These are phyloP conservation scores for Bombycilla garrulus DNA, from an alignment of 2,113 vertebrate species.

Conservation along the genomic window DNA sequence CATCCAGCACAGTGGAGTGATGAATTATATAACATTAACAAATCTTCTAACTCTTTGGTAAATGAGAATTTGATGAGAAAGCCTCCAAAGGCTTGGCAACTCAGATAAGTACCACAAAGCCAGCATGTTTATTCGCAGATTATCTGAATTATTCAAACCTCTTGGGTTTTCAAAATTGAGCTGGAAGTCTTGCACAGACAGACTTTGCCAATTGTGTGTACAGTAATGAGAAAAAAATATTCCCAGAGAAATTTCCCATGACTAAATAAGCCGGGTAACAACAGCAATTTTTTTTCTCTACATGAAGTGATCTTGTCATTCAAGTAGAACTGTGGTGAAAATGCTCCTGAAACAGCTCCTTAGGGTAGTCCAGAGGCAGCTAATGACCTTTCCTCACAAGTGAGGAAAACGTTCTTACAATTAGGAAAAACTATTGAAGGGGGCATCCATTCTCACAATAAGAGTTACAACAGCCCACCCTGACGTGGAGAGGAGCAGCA, in stretches of 20 bases:
- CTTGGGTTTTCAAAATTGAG: constrained; percentile 31
- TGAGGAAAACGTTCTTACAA: neutral
- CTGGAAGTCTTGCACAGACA: constrained; percentile 21
- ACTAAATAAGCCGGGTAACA: constrained; percentile 22
- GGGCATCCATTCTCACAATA: neutral
- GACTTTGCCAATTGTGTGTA: neutral
- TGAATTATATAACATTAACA: constrained; percentile 46
- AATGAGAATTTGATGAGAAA: constrained; percentile 46
- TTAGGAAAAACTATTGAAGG: neutral
- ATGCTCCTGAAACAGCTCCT: neutral
- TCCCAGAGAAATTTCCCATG: constrained; percentile 5
- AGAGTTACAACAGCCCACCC: neutral
- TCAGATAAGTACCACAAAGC: constrained; percentile 24
- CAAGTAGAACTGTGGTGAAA: neutral
- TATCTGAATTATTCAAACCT: constrained; percentile 56
- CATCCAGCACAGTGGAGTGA: neutral
- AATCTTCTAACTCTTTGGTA: constrained; percentile 29
- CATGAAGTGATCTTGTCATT: constrained; percentile 4
- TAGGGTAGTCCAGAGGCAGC: neutral
- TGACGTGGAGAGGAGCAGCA: neutral
- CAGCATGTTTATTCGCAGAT: constrained; percentile 32
- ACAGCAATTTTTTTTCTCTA: neutral
- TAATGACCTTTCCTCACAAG: neutral
- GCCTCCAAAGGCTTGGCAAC: constrained; percentile 26
- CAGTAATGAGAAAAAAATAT: constrained; percentile 36